These are phyloP conservation scores for Harlomillsia oculata DNA, from an alignment of 1,140 invertebrate species.

Conservation along the genomic window DNA sequence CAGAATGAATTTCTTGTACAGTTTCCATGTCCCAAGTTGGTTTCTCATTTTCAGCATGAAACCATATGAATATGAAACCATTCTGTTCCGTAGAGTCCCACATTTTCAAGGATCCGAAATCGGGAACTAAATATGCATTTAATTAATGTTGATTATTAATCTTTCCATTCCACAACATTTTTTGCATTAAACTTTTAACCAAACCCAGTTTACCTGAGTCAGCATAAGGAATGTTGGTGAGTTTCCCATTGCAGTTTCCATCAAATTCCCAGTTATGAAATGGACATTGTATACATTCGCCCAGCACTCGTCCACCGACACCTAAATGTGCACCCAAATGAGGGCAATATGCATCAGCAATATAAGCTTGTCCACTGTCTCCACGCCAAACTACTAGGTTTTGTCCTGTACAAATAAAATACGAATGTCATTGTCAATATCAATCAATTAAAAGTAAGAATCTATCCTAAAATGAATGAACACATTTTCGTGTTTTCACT, in stretches of 20 bases:
- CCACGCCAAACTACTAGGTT: conserved; percentile 47
- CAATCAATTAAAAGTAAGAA: neutral
- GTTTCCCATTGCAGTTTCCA: conserved; percentile 47
- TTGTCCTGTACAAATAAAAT: conserved; percentile 39
- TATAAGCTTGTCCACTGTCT: conserved; percentile 41
- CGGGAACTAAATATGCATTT: conserved; percentile 45
- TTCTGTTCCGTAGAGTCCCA: conserved; percentile 62
- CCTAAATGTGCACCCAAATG: conserved; percentile 52
- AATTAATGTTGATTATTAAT: neutral
- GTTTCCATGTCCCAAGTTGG: conserved; percentile 60
- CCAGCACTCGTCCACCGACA: conserved; percentile 45
- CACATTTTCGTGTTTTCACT: too few relatives aligned
- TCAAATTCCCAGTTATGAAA: conserved; percentile 54
- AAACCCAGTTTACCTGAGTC: conserved; percentile 44
- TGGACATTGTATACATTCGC: conserved; percentile 51
- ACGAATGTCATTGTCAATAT: neutral
- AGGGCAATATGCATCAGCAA: conserved; percentile 52
- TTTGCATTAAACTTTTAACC: conserved; percentile 10
- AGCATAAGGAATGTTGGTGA: conserved; percentile 47
- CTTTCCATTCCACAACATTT: too few relatives aligned
- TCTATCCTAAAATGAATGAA: too few relatives aligned
- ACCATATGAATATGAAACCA: conserved; percentile 70
- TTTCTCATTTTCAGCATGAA: conserved; percentile 59
- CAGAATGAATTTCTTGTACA: conserved; percentile 47
- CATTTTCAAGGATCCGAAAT: conserved; percentile 50